These are phyloP conservation scores for Ptyas mucosa DNA, from an alignment of 2,113 vertebrate species.

Conservation along the genomic window DNA sequence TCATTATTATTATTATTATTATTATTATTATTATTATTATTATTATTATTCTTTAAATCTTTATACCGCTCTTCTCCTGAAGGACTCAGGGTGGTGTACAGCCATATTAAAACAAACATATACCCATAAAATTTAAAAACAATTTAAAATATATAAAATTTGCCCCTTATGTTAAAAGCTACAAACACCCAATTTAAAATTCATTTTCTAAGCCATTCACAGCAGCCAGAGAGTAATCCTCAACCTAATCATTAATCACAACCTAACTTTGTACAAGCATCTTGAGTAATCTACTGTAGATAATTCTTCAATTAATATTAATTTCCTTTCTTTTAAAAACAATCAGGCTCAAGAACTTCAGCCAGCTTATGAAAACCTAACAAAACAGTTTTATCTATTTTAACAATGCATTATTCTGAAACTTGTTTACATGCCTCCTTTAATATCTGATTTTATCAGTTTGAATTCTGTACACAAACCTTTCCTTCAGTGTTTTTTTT, in stretches of 20 bases:
- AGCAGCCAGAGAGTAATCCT: neutral
- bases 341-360: constrained; percentile 32
- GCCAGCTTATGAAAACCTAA: neutral
- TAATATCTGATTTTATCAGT: constrained; percentile 4
- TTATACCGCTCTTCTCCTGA: too few relatives aligned
- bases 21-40: too few relatives aligned
- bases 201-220: too few relatives aligned
- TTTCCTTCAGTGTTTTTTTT: constrained; percentile 23
- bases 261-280: neutral
- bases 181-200: too few relatives aligned
- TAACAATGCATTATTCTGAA: constrained; percentile 21
- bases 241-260: neutral
- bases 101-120: too few relatives aligned
- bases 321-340: neutral
- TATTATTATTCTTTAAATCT: too few relatives aligned
- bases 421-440: constrained; percentile 5
- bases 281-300: neutral
- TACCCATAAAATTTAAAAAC: too few relatives aligned
- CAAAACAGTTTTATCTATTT: constrained; percentile 11
- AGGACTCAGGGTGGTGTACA: too few relatives aligned
- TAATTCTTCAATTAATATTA: neutral
- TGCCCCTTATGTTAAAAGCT: too few relatives aligned
- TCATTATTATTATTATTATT: too few relatives aligned
- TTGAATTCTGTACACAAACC: constrained; percentile 35
- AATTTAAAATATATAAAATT: too few relatives aligned